phyloP scores from a whole-genome alignment of 2,888 invertebrate species.

The Cabera pusaria region DNA sequence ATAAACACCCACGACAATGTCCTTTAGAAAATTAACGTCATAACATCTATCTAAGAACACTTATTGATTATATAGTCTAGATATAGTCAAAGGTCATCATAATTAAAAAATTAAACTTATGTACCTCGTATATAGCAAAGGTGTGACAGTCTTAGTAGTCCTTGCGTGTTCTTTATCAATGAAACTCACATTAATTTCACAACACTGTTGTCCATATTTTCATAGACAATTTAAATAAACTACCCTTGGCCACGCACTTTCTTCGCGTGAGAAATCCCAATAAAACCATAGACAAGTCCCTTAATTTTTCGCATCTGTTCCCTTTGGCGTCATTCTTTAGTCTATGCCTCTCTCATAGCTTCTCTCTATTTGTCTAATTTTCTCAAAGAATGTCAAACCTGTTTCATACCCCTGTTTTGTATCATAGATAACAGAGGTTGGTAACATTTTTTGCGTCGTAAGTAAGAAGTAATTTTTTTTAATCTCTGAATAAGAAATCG shows the following conservation, averaged over 20 bases:
- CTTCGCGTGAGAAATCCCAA: slow-evolving; percentile 64
- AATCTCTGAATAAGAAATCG: too few relatives aligned
- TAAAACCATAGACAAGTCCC: slow-evolving; percentile 50
- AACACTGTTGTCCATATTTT: slow-evolving; percentile 1
- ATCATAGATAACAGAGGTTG: slow-evolving; percentile 49
- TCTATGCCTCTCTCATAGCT: slow-evolving; percentile 42
- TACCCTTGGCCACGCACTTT: slow-evolving; percentile 13
- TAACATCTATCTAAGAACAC: too few relatives aligned
- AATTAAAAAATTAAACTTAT: too few relatives aligned
- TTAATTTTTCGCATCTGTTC: slow-evolving; percentile 53
- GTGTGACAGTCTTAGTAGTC: not conserved
- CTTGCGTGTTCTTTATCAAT: too few relatives aligned
- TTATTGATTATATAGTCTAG: too few relatives aligned
- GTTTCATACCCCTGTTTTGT: slow-evolving; percentile 55
- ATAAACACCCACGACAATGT: too few relatives aligned
- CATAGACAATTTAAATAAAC: slow-evolving; percentile 4
- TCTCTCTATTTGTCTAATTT: slow-evolving; percentile 59
- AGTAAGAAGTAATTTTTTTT: too few relatives aligned
- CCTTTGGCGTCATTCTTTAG: slow-evolving; percentile 44
- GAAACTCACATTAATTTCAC: not conserved
- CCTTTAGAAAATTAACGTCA: too few relatives aligned
- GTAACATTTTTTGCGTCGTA: slow-evolving; percentile 38
- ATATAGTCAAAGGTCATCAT: too few relatives aligned
- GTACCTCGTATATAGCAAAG: too few relatives aligned
- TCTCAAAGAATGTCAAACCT: slow-evolving; percentile 61